Evolutionary conservation across 2,113 vertebrate species (phyloP).

Genomic region (Alouatta palliata): DNA sequence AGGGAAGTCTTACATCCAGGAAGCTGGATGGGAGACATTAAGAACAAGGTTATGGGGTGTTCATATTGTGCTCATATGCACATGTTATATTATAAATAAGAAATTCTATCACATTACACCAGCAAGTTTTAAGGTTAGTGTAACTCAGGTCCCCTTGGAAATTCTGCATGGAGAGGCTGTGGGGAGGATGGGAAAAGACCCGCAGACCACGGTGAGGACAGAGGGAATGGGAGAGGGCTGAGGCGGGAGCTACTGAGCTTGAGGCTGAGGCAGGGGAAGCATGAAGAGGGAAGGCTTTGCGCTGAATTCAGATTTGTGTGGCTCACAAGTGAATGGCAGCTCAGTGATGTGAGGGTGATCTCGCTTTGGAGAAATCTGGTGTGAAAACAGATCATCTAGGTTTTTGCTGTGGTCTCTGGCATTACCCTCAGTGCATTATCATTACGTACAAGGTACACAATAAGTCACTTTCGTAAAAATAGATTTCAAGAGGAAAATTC

Average conservation of each 20-base stretch:
- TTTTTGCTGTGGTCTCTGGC: neutral
- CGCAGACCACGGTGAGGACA: neutral
- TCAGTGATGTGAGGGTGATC: neutral
- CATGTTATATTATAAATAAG: neutral
- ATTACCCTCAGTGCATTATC: neutral
- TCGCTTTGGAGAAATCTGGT: neutral
- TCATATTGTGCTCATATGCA: neutral
- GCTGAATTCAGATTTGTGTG: neutral
- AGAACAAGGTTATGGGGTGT: neutral
- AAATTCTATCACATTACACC: neutral
- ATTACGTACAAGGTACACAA: neutral
- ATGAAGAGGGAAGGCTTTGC: fast-evolving
- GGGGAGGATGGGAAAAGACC: neutral
- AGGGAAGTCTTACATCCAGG: neutral
- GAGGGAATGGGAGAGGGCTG: neutral
- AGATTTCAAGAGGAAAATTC: neutral
- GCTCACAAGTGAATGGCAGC: neutral
- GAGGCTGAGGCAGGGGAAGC: neutral
- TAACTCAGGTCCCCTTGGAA: fast-evolving
- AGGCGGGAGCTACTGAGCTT: neutral
- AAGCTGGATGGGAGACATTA: neutral
- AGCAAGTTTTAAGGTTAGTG: neutral
- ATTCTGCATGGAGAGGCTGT: neutral
- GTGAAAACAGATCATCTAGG: neutral
- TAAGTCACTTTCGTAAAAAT: neutral